phyloP scores from a whole-genome alignment of 2,797 vertebrate species.

The Sparus aurata region DNA sequence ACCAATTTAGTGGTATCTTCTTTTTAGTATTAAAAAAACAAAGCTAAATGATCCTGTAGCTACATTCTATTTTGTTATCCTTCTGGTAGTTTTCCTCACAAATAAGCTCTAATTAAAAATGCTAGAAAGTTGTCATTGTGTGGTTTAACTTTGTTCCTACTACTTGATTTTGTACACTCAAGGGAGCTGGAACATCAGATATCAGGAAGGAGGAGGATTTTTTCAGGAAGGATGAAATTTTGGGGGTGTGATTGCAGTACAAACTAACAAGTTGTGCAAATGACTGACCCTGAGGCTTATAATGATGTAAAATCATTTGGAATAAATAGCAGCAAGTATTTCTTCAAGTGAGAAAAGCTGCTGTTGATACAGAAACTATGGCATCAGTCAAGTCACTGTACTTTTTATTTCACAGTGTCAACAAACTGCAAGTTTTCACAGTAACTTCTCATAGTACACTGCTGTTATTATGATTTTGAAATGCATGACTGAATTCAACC shows the following conservation, averaged over 20 bases:
- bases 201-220: conserved; percentile 3
- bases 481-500: no score
- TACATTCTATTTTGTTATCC: not conserved
- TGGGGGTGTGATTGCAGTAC: not conserved
- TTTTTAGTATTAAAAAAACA: not conserved
- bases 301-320: not conserved
- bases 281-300: not conserved
- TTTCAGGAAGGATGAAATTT: conserved; percentile 1
- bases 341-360: conserved; percentile 1
- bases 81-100: not conserved
- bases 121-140: not conserved
- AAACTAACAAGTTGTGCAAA: not conserved
- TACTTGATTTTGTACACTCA: not conserved
- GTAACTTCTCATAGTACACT: no score
- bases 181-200: not conserved
- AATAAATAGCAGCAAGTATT: not conserved
- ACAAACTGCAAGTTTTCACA: no score
- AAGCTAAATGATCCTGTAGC: not conserved
- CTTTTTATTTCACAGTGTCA: not conserved
- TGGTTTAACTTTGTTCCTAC: not conserved
- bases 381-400: not conserved
- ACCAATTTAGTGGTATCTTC: not conserved
- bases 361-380: not conserved
- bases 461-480: no score
- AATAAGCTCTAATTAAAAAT: conserved; percentile 4